Conservation (phyloP, 2,797 vertebrate species). For the Moxostoma hubbsi region DNA sequence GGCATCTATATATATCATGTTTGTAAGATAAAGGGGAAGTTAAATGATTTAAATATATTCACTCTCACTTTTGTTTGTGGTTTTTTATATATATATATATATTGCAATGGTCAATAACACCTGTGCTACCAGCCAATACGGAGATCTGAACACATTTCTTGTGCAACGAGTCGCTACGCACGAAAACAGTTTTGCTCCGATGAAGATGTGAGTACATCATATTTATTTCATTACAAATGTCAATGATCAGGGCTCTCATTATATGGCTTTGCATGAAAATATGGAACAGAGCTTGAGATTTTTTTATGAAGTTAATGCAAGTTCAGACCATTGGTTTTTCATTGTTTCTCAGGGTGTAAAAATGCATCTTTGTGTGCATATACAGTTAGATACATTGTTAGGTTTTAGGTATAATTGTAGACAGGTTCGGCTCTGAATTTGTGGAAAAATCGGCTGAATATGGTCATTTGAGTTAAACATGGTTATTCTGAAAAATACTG, state of each 20-base stretch:
- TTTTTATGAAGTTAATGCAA: not conserved
- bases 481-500: too few relatives aligned
- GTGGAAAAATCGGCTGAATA: too few relatives aligned
- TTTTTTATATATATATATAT: constrained; percentile 58
- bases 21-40: constrained; percentile 71
- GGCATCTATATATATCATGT: not conserved
- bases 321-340: not conserved
- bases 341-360: too few relatives aligned
- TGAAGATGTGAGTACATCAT: constrained; percentile 5
- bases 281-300: not conserved
- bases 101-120: constrained; percentile 18
- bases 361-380: too few relatives aligned
- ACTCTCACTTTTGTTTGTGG: constrained; percentile 66
- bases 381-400: too few relatives aligned
- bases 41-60: constrained; percentile 68
- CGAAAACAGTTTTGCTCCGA: not conserved
- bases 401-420: too few relatives aligned
- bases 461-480: too few relatives aligned
- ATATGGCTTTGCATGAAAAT: too few relatives aligned
- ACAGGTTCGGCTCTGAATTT: too few relatives aligned
- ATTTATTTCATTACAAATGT: not conserved
- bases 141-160: constrained; percentile 2
- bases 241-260: not conserved
- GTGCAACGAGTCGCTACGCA: too few relatives aligned
- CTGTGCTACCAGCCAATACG: not conserved